Evolutionary conservation across 2,888 invertebrate species (phyloP), one percentile per base, ranked within the genome.

Genomic region (Serripes groenlandicus): DNA sequence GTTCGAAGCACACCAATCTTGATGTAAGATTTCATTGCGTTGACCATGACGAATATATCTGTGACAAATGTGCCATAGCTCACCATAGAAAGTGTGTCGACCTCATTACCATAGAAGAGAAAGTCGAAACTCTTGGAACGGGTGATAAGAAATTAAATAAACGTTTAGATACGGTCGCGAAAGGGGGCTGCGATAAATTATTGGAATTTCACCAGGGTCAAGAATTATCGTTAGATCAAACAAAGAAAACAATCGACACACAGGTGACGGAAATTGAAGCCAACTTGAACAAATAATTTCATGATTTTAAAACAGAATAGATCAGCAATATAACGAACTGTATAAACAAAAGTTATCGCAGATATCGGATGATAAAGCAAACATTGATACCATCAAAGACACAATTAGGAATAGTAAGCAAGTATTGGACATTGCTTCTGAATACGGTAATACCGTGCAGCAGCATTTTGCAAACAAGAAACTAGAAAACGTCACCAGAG

Each of bases 61-160:
- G 56, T 56, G 56, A 56, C 7, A 56, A 56, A 56, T 56, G 56
- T 56, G 56, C 56, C 23, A 56, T 56, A 18, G 56, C n/a, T 7
- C 11, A 56, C 11, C 56, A 56, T 23, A 56, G 56, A n/a, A 56
- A 56, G 23, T 56, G 56, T 56, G 56, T 18, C n/a, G 23, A 56
- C 23, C 56, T 56, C n/a, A 23, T 23, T 23, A n/a, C 56, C 11
- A 56, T 56, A 56, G 56, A 56, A 23, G 56, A 56, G 7, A 18
- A 18, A 23, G 23, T 56, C n/a, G 18, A 56, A n/a, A 23, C 11
- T 18, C 7, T 7, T 7, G 56, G n/a, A 7, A 7, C 7, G 23
- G 56, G n/a, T 56, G 23, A n/a, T 23, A n/a, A 11, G n/a, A 11
- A 23, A 11, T n/a, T 56, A n/a, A 18, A 11, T 23, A 56, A 23